A percentile compares a stretch with the other conserved stretches of the same genome.
Conservation (phyloP, 2,888 invertebrate species). For the Diarsia dahlii region DNA sequence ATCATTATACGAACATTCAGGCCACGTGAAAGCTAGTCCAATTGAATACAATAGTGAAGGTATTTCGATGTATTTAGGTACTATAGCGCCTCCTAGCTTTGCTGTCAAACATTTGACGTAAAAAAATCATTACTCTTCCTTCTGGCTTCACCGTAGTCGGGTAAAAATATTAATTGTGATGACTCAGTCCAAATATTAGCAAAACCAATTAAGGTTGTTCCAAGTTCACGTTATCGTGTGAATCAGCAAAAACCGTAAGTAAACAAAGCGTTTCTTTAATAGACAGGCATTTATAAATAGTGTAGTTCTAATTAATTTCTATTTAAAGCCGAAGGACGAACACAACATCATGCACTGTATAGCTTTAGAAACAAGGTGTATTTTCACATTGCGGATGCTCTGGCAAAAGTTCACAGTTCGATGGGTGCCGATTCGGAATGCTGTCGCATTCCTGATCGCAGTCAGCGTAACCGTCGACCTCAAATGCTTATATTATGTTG, state of each 20-base stretch:
- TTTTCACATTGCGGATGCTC: conserved; percentile 36
- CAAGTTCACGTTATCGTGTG: conserved; percentile 29
- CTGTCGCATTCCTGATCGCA: conserved; percentile 69
- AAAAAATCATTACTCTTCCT: too few relatives aligned
- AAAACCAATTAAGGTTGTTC: conserved; percentile 37
- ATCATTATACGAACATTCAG: conserved; percentile 66
- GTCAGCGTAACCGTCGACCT: conserved; percentile 73
- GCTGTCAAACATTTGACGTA: conserved; percentile 38
- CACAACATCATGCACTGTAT: conserved; percentile 12
- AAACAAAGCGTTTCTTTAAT: conserved; percentile 48
- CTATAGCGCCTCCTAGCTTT: conserved; percentile 24
- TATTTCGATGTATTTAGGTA: conserved; percentile 8
- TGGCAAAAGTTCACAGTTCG: conserved; percentile 69
- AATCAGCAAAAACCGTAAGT: conserved; percentile 47
- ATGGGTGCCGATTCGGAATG: conserved; percentile 64
- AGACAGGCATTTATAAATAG: conserved; percentile 39
- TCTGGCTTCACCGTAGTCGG: too few relatives aligned
- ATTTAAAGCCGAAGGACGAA: conserved; percentile 21
- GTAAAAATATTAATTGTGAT: conserved; percentile 40
- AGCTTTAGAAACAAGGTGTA: not conserved
- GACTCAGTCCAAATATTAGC: conserved; percentile 48
- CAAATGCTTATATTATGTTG: conserved; percentile 43
- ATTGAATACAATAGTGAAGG: conserved; percentile 69
- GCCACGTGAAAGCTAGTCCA: conserved; percentile 68
- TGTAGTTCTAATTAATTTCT: conserved; percentile 41